phyloP scores from a whole-genome alignment of 2,888 invertebrate genomes.

The Caenorhabditis wallacei region DNA sequence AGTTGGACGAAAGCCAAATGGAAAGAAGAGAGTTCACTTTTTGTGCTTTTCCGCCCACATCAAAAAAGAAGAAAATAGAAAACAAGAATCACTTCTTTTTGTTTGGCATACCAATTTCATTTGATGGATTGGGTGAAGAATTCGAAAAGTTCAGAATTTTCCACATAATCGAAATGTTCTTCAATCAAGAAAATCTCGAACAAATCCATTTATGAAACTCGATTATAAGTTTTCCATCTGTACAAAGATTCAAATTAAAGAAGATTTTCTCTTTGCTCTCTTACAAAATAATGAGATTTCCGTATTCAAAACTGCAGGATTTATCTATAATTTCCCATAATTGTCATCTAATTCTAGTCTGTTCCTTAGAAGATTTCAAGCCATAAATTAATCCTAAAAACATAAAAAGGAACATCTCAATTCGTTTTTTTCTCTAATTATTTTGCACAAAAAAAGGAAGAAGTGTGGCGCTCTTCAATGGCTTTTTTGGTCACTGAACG shows the following conservation, averaged over 20 bases:
- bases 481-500: constrained; percentile 25
- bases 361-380: not conserved
- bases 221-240: too few relatives aligned
- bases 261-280: too few relatives aligned
- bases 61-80: not conserved
- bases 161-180: too few relatives aligned
- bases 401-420: not conserved
- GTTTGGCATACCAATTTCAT: too few relatives aligned
- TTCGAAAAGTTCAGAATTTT: too few relatives aligned
- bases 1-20: constrained; percentile 29
- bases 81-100: not conserved
- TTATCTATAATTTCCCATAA: too few relatives aligned
- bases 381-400: not conserved
- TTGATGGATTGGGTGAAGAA: too few relatives aligned
- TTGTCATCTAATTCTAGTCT: not conserved
- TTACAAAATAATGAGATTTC: too few relatives aligned
- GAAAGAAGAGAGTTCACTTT: constrained; percentile 22
- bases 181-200: too few relatives aligned
- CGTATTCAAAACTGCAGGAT: too few relatives aligned
- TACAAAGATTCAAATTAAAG: too few relatives aligned
- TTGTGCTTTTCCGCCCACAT: constrained; percentile 21
- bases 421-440: constrained; percentile 28
- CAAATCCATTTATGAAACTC: too few relatives aligned
- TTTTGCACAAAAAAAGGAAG: constrained; percentile 9
- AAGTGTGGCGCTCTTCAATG: constrained; percentile 11